Conservation (phyloP, 1,140 invertebrate species). For the Aphelenchoides fujianensis region DNA sequence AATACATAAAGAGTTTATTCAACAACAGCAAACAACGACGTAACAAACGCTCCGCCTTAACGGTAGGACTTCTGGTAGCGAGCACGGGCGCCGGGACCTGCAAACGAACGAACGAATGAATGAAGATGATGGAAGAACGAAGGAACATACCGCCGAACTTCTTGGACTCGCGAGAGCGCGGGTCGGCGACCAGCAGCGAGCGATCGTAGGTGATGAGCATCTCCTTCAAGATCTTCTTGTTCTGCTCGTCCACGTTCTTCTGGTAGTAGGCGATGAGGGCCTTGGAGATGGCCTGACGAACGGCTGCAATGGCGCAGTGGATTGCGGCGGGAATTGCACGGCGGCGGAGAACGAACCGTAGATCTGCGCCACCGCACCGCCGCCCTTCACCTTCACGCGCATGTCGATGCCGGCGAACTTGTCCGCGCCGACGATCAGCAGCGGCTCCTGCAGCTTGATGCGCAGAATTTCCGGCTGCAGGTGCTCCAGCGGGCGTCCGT, state of each 20-base stretch:
- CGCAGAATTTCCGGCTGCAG: slow-evolving; percentile 90
- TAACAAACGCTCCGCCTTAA: slow-evolving; percentile 64
- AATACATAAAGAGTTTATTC: slow-evolving; percentile 1
- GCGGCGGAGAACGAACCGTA: slow-evolving; percentile 72
- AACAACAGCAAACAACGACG: slow-evolving; percentile 12
- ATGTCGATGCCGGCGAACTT: slow-evolving; percentile 92
- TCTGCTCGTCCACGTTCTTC: slow-evolving; percentile 98
- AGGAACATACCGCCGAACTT: slow-evolving; percentile 77
- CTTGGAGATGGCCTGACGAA: slow-evolving; percentile 88
- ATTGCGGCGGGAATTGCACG: neutral
- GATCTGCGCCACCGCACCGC: slow-evolving; percentile 95
- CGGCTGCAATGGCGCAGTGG: neutral
- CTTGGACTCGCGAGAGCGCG: slow-evolving; percentile 95
- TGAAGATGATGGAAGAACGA: neutral
- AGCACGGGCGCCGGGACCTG: slow-evolving; percentile 92
- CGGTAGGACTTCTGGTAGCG: slow-evolving; percentile 90
- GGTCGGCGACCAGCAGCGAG: slow-evolving; percentile 93
- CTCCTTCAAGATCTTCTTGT: slow-evolving; percentile 98
- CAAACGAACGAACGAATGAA: neutral
- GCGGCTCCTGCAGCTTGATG: slow-evolving; percentile 94
- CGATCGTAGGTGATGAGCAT: slow-evolving; percentile 95
- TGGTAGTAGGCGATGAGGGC: slow-evolving; percentile 96
- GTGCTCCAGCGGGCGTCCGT: slow-evolving; percentile 89
- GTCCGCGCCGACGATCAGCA: slow-evolving; percentile 91
- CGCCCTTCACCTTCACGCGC: slow-evolving; percentile 90